A percentile compares a stretch with the other conserved stretches of the same genome.
Evolutionary conservation across 2,797 vertebrate species (phyloP).

Genomic region (Sarcophilus harrisii): DNA sequence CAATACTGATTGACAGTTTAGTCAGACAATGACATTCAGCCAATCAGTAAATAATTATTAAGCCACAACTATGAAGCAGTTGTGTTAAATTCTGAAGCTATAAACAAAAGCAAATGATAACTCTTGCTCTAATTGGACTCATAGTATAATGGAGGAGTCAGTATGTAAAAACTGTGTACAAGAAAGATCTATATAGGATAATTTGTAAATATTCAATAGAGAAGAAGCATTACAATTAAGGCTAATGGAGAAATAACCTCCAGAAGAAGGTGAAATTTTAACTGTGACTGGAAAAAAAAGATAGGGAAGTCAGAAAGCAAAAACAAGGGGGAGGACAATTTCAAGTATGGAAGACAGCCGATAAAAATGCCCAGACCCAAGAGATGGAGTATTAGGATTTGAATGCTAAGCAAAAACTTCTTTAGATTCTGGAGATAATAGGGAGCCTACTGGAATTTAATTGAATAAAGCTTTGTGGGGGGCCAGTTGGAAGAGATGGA

Average conservation of each 20-base stretch:
- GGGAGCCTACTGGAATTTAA: background rate
- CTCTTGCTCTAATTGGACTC: background rate
- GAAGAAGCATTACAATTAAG: background rate
- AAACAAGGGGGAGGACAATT: background rate
- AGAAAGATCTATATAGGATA: background rate
- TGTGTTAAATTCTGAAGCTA: constrained; percentile 14
- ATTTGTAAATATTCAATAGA: background rate
- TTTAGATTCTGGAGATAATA: background rate
- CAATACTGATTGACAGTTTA: background rate
- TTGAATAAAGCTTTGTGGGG: background rate
- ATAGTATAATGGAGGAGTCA: background rate
- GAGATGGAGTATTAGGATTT: background rate
- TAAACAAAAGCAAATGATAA: constrained; percentile 22
- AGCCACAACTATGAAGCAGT: constrained; percentile 1
- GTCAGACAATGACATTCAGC: background rate
- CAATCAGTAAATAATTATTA: constrained; percentile 13
- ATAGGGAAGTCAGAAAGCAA: background rate
- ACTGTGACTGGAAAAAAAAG: background rate
- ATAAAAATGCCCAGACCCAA: background rate
- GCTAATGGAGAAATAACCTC: background rate
- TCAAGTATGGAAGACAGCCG: background rate
- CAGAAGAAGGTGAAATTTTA: background rate
- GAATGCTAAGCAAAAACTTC: background rate
- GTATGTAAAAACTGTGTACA: background rate
- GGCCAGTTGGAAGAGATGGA: no score